Evolutionary conservation across 2,797 vertebrate species (phyloP).

Genomic region (Nyctalus aviator): DNA sequence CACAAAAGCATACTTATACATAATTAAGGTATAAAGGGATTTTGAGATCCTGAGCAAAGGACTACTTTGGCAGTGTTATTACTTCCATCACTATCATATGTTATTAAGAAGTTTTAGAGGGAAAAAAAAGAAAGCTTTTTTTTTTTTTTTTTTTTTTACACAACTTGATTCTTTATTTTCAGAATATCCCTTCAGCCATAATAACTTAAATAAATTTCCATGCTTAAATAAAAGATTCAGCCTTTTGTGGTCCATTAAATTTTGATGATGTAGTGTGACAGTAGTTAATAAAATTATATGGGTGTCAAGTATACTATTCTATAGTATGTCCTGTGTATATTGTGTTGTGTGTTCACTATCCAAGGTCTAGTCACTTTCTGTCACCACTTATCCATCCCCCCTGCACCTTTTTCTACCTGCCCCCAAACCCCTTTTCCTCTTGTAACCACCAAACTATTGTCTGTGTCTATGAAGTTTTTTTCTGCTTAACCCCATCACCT

Average conservation of each 20-base stretch:
- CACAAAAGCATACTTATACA: background rate
- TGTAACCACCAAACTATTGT: background rate
- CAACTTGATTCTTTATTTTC: conserved; percentile 67
- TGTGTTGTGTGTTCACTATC: background rate
- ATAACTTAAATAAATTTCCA: conserved; percentile 75
- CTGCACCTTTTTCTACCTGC: background rate
- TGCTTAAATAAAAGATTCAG: conserved; percentile 74
- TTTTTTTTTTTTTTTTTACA: conserved; percentile 62
- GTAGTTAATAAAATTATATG: background rate
- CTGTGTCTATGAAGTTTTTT: background rate
- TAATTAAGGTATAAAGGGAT: background rate
- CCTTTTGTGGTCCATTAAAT: conserved; percentile 69
- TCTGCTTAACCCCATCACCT: background rate
- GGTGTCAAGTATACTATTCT: background rate
- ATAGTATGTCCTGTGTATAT: background rate
- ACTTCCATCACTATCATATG: conserved; percentile 44
- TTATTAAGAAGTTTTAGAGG: conserved; percentile 62
- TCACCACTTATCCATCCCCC: background rate
- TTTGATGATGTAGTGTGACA: background rate
- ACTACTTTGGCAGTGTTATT: background rate
- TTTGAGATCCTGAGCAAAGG: background rate
- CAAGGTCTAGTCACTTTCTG: background rate
- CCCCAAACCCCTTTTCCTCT: background rate
- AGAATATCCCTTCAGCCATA: conserved; percentile 55
- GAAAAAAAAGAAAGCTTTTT: conserved; percentile 58